These are phyloP conservation scores for Craterocephalus amniculus DNA, from an alignment of 2,797 vertebrate species.

Conservation along the genomic window DNA sequence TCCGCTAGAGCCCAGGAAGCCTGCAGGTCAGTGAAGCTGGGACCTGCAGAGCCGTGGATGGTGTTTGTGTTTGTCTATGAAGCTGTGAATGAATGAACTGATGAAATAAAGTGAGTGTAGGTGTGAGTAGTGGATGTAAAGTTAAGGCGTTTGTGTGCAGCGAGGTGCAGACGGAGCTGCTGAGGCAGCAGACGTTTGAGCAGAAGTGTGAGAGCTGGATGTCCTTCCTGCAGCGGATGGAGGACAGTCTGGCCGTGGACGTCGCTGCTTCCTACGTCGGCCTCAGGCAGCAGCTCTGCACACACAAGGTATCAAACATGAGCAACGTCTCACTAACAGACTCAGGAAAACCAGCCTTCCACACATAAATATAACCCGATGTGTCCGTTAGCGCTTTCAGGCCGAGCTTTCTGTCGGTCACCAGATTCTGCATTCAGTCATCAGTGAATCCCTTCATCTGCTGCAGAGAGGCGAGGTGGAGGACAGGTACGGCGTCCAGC, in stretches of 20 bases:
- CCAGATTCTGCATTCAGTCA: slow-evolving; percentile 87
- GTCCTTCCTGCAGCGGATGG: slow-evolving; percentile 88
- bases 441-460: slow-evolving; percentile 85
- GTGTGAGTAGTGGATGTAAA: too few species aligned
- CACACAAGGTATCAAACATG: slow-evolving; percentile 84
- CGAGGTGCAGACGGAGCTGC: slow-evolving; percentile 79
- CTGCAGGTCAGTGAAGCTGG: slow-evolving; percentile 83
- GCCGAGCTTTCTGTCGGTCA: slow-evolving; percentile 88
- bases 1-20: slow-evolving; percentile 81
- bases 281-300: slow-evolving; percentile 87
- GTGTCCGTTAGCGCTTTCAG: slow-evolving; percentile 85
- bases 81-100: too few species aligned
- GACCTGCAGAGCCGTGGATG: slow-evolving; percentile 17
- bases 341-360: neutral
- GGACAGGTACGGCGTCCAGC: slow-evolving; percentile 81
- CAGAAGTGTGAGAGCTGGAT: slow-evolving; percentile 89
- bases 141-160: slow-evolving; percentile 63
- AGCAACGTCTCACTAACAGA: fast-evolving
- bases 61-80: neutral
- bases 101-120: too few species aligned
- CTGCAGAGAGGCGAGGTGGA: slow-evolving; percentile 87
- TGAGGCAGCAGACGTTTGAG: slow-evolving; percentile 85
- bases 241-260: slow-evolving; percentile 81
- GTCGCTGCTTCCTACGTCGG: slow-evolving; percentile 78
- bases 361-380: neutral